A percentile compares a stretch with the other conserved stretches of the same genome.
Conservation (phyloP, 2,113 vertebrate genomes). For the Puffinus mauretanicus region DNA sequence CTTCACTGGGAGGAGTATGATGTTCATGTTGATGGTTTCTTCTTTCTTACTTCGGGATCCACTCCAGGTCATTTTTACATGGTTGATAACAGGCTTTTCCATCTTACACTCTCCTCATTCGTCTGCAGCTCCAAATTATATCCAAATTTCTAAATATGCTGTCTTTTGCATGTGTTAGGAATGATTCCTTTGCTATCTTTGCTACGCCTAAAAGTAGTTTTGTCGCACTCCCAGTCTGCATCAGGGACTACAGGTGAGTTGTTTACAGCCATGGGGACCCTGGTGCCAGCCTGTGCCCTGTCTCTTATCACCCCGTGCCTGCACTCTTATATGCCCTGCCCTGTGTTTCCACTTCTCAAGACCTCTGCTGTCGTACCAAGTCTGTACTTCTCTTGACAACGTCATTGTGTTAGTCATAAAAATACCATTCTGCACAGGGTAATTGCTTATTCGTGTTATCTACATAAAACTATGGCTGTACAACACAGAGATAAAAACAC, state of each 20-base stretch:
- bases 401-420: background rate
- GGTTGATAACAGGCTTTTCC: background rate
- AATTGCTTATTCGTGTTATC: background rate
- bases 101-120: background rate
- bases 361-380: background rate
- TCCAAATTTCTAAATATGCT: background rate
- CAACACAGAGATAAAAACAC: background rate
- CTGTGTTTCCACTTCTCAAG: background rate
- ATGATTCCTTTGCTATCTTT: background rate
- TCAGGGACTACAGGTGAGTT: background rate
- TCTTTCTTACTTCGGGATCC: background rate
- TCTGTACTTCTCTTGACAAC: background rate
- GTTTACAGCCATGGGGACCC: background rate
- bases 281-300: background rate
- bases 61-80: background rate
- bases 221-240: background rate
- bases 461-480: background rate
- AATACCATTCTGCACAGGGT: background rate
- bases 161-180: background rate
- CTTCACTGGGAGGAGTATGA: background rate
- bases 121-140: background rate
- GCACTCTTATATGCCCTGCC: background rate
- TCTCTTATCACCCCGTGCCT: background rate
- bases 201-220: background rate
- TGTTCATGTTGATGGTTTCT: background rate